These are phyloP conservation scores for Watsonalla cultraria DNA, from an alignment of 2,888 invertebrate species.

Conservation along the genomic window DNA sequence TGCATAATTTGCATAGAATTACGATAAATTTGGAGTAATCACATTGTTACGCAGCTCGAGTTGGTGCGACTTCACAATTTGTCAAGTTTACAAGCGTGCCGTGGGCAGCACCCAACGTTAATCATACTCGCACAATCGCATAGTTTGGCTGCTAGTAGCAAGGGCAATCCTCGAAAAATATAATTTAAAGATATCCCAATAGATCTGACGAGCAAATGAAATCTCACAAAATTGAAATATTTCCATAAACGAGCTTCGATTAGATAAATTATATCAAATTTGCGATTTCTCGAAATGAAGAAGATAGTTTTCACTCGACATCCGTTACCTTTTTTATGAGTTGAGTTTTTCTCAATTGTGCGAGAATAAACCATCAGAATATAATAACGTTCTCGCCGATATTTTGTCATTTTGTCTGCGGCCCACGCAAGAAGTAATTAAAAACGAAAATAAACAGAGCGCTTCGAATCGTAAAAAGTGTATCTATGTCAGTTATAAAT, in stretches of 20 bases:
- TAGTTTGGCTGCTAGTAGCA: conserved; percentile 14
- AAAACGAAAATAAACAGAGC: conserved; percentile 79
- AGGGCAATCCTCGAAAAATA: conserved; percentile 6
- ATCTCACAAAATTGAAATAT: no score
- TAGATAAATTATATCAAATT: no score
- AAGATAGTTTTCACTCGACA: no score
- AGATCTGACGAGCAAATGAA: not conserved
- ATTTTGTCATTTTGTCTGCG: conserved; percentile 68
- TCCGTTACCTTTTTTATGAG: no score
- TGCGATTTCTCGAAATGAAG: no score
- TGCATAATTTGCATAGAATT: conserved; percentile 26
- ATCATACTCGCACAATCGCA: conserved; percentile 45
- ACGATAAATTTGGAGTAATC: conserved; percentile 34
- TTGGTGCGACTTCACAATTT: conserved; percentile 39
- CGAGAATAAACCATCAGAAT: conserved; percentile 10
- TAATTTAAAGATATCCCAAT: not conserved
- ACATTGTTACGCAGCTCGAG: conserved; percentile 33
- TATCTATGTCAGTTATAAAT: conserved; percentile 76
- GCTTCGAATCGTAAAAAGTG: conserved; percentile 75
- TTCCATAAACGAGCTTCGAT: no score
- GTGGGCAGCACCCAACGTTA: conserved; percentile 36
- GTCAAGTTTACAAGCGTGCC: conserved; percentile 43
- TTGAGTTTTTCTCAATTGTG: no score
- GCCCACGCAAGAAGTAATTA: conserved; percentile 75
- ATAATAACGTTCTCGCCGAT: conserved; percentile 42